Conservation (phyloP, 1,140 invertebrate genomes). For the Drosophila sp. region DNA sequence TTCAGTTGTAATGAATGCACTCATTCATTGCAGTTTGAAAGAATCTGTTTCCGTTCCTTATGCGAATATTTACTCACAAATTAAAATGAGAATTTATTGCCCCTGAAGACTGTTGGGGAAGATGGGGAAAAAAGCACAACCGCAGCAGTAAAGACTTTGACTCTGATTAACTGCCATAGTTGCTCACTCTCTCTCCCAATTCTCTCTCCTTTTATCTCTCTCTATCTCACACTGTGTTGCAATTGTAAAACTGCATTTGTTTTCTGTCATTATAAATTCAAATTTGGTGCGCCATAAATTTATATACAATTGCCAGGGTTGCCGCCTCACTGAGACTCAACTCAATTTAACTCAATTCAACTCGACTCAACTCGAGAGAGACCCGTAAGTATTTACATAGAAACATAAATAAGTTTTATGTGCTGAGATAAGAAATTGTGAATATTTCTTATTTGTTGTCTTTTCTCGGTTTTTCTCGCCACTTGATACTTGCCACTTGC, state of each 20-base stretch:
- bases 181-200: neutral
- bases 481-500: constrained; percentile 27
- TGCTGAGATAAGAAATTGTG: constrained; percentile 70
- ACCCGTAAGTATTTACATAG: constrained; percentile 54
- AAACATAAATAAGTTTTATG: constrained; percentile 76
- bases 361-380: constrained; percentile 3
- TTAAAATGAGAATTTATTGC: constrained; percentile 77
- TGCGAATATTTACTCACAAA: constrained; percentile 72
- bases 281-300: constrained; percentile 77
- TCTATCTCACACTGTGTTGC: neutral
- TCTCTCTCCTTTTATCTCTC: neutral
- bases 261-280: constrained; percentile 81
- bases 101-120: constrained; percentile 46
- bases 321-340: constrained; percentile 19
- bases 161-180: constrained; percentile 77
- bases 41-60: constrained; percentile 62
- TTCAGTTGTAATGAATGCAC: constrained; percentile 56
- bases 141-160: constrained; percentile 59
- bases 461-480: constrained; percentile 1
- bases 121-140: constrained; percentile 19
- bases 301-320: constrained; percentile 60
- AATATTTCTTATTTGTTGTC: constrained; percentile 45
- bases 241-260: constrained; percentile 71
- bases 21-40: constrained; percentile 49
- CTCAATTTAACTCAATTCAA: neutral